Percentiles rank a stretch among this genome's conserved stretches.
Evolutionary conservation across 2,797 vertebrate genomes (phyloP).

Genomic region (Melanotaenia trifasciata): DNA sequence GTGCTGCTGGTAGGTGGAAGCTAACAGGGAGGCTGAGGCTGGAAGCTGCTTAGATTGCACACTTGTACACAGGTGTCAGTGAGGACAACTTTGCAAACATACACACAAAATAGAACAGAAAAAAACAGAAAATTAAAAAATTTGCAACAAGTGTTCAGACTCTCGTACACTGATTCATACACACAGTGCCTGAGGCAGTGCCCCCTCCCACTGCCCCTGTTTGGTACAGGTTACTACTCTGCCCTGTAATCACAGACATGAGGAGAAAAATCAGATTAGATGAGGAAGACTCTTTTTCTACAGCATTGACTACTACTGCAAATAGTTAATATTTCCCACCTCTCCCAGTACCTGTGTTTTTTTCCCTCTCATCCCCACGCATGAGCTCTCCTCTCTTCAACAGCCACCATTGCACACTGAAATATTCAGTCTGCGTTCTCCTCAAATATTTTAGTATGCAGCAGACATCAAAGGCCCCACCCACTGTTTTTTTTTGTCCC

Average conservation of each 20-base stretch:
- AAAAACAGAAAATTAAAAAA: not conserved
- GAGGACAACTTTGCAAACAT: not conserved
- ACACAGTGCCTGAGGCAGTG: slow-evolving; percentile 12
- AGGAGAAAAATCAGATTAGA: slow-evolving; percentile 22
- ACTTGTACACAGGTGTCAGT: slow-evolving; percentile 31
- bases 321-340: slow-evolving; percentile 14
- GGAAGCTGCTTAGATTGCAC: slow-evolving; percentile 14
- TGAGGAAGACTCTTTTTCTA: slow-evolving; percentile 7
- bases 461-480: slow-evolving; percentile 44
- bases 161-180: slow-evolving; percentile 9
- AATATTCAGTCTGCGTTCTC: slow-evolving; percentile 46
- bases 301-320: slow-evolving; percentile 5
- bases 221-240: slow-evolving; percentile 12
- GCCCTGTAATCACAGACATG: slow-evolving; percentile 17
- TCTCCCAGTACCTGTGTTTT: slow-evolving; percentile 4
- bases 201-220: slow-evolving; percentile 19
- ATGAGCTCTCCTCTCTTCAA: slow-evolving; percentile 27
- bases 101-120: not conserved
- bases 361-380: not conserved
- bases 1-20: slow-evolving; percentile 42
- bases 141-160: not conserved
- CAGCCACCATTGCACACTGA: slow-evolving; percentile 43
- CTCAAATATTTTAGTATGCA: slow-evolving; percentile 51
- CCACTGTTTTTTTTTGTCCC: not conserved
- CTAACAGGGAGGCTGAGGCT: slow-evolving; percentile 55